These are phyloP conservation scores for Scaptodrosophila latifasciaeformis DNA, from an alignment of 2,888 invertebrate species.

Conservation along the genomic window DNA sequence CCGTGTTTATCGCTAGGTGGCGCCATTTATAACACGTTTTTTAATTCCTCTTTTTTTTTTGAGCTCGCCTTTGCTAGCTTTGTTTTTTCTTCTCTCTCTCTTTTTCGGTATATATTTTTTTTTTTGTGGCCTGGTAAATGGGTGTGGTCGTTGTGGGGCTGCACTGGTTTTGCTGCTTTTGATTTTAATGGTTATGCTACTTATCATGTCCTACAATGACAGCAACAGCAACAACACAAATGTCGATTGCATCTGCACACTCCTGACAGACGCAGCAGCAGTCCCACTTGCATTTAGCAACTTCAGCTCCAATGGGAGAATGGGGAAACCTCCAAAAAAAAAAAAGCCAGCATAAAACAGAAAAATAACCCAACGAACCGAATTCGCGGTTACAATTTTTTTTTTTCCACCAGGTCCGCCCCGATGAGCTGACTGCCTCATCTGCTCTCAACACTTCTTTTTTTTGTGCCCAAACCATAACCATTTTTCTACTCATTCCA, in stretches of 20 bases:
- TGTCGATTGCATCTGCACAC: conserved; percentile 7
- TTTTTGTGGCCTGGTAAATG: no score
- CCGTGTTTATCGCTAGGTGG: no score
- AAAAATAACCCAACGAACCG: conserved; percentile 9
- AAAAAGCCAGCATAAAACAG: not conserved
- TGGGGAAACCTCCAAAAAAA: not conserved
- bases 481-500: no score
- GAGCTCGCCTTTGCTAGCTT: no score
- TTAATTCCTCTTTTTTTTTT: no score
- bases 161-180: conserved; percentile 38
- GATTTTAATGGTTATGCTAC: conserved; percentile 65
- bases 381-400: conserved; percentile 19
- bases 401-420: not conserved
- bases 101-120: no score
- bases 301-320: not conserved
- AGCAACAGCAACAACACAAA: conserved; percentile 7
- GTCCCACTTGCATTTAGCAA: conserved; percentile 1
- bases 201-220: conserved; percentile 53
- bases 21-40: no score
- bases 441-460: not conserved
- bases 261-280: conserved; percentile 2
- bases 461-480: not conserved
- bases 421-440: not conserved
- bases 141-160: no score
- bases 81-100: no score